These are phyloP conservation scores for Enoplosus armatus DNA, from an alignment of 2,797 vertebrate genomes.

Conservation along the genomic window DNA sequence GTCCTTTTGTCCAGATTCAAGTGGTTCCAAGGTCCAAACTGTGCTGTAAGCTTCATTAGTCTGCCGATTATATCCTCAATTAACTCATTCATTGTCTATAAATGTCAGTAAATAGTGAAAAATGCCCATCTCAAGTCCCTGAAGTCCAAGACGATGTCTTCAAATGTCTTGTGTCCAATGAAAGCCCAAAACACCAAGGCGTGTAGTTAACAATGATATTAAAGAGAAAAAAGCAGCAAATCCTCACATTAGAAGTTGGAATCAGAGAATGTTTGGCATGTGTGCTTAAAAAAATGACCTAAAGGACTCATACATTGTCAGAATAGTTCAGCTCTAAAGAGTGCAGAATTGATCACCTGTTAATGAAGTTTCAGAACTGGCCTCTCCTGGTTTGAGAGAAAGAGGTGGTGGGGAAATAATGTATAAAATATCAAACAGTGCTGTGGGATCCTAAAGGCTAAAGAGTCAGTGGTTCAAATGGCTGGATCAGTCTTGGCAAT, in stretches of 20 bases:
- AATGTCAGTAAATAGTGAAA: too few relatives aligned
- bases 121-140: neutral
- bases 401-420: neutral
- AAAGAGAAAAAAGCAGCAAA: neutral
- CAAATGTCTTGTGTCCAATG: neutral
- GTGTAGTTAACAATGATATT: neutral
- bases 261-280: neutral
- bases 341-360: neutral
- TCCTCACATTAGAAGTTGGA: neutral
- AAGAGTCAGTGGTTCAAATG: neutral
- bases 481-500: neutral
- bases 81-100: neutral
- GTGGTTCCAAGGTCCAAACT: slow-evolving; percentile 2
- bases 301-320: neutral
- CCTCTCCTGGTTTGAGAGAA: neutral
- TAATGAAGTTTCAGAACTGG: neutral
- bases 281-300: neutral
- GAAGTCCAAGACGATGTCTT: neutral
- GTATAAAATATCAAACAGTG: neutral
- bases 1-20: neutral
- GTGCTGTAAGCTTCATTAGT: neutral
- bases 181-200: neutral
- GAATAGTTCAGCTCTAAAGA: neutral
- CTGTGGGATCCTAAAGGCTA: slow-evolving; percentile 3
- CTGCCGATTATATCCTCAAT: neutral